Evolutionary conservation across 2,888 invertebrate genomes (phyloP), one percentile per base, ranked within the genome.

Genomic region (Sarcophaga variegata): DNA sequence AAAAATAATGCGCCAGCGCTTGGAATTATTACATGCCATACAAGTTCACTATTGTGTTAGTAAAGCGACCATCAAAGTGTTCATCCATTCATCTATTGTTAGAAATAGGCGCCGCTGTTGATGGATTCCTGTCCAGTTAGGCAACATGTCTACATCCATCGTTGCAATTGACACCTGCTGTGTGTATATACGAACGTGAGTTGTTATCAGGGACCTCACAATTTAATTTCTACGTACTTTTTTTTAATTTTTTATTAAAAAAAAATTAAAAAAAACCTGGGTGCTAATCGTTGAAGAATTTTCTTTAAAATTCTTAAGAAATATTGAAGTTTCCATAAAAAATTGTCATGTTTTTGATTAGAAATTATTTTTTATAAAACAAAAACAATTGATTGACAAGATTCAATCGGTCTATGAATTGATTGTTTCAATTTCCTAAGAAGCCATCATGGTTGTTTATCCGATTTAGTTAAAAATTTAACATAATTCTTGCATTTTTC

Each of bases 131-230:
- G 89, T 86, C 85, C 83, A 85, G 74, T 77, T 77, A n/a, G 83
- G 81, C 81, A 85, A 83, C 81, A 85, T 88, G 77, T 88, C 79
- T 84, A 75, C 81, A 90, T 83, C 82, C 72, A 59, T 47, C 60
- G 54, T 89, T 89, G 90, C 90, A 89, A 89, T 88, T 92, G 92
- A 91, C 92, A 92, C 92, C 91, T 91, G 92, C 92, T 92, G 92
- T 79, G 91, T 88, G 63, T 74, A 89, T 76, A 89, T 87, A 37
- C 10, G 37, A 37, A 37, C 37, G 37, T 37, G 37, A 37, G 37
- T 37, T 37, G 10, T 78, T 1, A 54, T 78, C 66, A 72, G 64
- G 86, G 92, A 91, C 91, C 91, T 89, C 92, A 91, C 90, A 91
- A 86, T 25, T 72, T 59, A 66, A 66, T 6, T 63, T 6, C 0